phyloP scores from a whole-genome alignment of 1,140 invertebrate species.

The Zaprionus taronus region DNA sequence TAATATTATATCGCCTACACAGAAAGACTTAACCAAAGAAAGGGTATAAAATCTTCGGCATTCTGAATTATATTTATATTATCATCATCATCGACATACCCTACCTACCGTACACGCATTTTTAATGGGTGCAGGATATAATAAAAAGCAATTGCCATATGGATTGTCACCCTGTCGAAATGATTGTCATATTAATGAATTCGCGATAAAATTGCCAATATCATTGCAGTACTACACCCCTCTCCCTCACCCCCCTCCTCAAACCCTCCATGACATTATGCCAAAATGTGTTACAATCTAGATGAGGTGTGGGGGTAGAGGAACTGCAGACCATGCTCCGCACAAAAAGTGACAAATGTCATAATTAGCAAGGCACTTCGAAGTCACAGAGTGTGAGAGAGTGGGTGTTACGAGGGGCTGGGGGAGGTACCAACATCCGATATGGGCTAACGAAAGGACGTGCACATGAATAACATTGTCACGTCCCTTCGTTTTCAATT shows the following conservation, averaged over 20 bases:
- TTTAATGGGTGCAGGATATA: slow-evolving; percentile 1
- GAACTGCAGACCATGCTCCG: neutral
- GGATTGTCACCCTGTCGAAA: slow-evolving; percentile 3
- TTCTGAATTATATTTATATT: neutral
- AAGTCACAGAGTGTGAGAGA: neutral
- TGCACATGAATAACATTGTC: slow-evolving; percentile 40
- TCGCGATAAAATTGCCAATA: slow-evolving; percentile 8
- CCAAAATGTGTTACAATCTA: neutral
- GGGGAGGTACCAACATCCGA: neutral
- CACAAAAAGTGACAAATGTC: slow-evolving; percentile 5
- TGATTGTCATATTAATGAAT: slow-evolving; percentile 5
- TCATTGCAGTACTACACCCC: neutral
- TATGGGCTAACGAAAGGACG: slow-evolving; percentile 6
- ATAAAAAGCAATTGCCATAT: slow-evolving; percentile 12
- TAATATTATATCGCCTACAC: no score
- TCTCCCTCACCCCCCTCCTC: neutral
- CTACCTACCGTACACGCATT: neutral
- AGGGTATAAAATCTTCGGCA: no score
- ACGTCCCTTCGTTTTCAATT: slow-evolving; percentile 71
- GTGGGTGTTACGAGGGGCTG: neutral
- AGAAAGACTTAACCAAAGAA: no score
- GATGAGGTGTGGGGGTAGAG: neutral
- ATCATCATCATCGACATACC: neutral
- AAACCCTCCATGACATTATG: neutral
- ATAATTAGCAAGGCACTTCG: slow-evolving; percentile 4